These are phyloP conservation scores for Fopius arisanus DNA, from an alignment of 1,140 invertebrate genomes.

Conservation along the genomic window DNA sequence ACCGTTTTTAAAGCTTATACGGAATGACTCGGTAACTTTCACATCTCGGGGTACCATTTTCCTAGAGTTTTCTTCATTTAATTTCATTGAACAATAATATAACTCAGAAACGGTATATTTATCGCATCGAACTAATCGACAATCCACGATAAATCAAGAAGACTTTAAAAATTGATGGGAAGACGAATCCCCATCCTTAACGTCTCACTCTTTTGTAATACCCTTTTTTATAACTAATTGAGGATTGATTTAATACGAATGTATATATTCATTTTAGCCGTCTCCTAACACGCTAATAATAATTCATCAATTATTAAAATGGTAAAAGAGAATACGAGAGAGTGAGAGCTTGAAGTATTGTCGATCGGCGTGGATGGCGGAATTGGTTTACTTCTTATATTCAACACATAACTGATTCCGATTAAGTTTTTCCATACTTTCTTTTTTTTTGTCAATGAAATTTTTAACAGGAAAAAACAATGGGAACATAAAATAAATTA, in stretches of 20 bases:
- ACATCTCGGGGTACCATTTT: too few species aligned
- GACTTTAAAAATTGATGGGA: too few species aligned
- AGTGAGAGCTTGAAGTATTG: background rate
- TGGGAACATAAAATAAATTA: too few species aligned
- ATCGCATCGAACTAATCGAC: too few species aligned
- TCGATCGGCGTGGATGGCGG: background rate
- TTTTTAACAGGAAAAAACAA: too few species aligned
- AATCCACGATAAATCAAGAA: too few species aligned
- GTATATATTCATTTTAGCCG: conserved; percentile 47
- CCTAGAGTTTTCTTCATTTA: too few species aligned
- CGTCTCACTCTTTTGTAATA: conserved; percentile 22
- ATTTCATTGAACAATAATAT: too few species aligned
- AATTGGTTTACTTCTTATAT: background rate
- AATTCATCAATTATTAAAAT: background rate
- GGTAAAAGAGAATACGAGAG: background rate
- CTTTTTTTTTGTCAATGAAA: background rate
- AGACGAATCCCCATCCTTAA: too few species aligned
- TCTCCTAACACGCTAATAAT: conserved; percentile 46
- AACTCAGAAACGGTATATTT: too few species aligned
- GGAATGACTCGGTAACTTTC: too few species aligned
- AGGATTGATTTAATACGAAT: conserved; percentile 52
- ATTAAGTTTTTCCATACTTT: background rate
- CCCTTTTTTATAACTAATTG: conserved; percentile 48
- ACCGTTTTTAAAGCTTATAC: too few species aligned
- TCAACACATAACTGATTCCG: background rate